Evolutionary conservation across 2,113 vertebrate species (phyloP), one percentile per base, ranked within the genome.

Genomic region (Equus quagga): DNA sequence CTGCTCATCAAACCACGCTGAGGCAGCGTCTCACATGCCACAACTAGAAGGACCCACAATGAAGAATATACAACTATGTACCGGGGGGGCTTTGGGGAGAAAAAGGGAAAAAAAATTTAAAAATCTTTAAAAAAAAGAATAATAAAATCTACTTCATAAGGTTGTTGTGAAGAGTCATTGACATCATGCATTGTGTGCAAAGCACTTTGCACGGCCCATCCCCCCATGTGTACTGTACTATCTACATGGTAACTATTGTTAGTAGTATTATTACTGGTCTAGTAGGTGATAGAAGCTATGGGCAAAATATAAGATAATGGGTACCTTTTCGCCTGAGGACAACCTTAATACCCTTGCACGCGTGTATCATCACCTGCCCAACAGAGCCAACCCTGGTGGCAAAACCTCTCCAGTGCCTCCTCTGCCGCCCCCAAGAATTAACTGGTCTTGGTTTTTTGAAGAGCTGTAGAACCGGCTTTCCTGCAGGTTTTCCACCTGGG

Each of bases 91-190:
- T 41, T 41, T 41, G 36, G 36, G 36, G 36, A 41, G 36, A 41
- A 41, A 41, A 41, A 41, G 36, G 36, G 36, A 41, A 41, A 41
- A 41, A 41, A 41, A 41, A 41, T 41, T 41, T 41, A 41, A 41
- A 41, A 41, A 41, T 41, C 36, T 41, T 41, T 41, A 41, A 41
- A 41, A 41, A 41, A 41, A 41, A 41, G 51, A 54, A 54, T 54
- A 83, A 80, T 78, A 76, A 94, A 94, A 88, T 28, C 69, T 84
- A 44, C 65, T 80, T 96, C 33, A 26, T 60, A 26, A 60, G 44
- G 33, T 76, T 83, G 19, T 85, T 41, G 54, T 75, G 56, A 93
- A 73, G 44, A 69, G 84, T 91, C 21, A 69, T 14, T 84, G 75
- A 93, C 69, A 72, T 72, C 65, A 9, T 49, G 31, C 17, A 13